Percentiles rank a stretch among this genome's conserved stretches.
phyloP scores from a whole-genome alignment of 2,888 invertebrate species.

The Hylaea fasciaria region DNA sequence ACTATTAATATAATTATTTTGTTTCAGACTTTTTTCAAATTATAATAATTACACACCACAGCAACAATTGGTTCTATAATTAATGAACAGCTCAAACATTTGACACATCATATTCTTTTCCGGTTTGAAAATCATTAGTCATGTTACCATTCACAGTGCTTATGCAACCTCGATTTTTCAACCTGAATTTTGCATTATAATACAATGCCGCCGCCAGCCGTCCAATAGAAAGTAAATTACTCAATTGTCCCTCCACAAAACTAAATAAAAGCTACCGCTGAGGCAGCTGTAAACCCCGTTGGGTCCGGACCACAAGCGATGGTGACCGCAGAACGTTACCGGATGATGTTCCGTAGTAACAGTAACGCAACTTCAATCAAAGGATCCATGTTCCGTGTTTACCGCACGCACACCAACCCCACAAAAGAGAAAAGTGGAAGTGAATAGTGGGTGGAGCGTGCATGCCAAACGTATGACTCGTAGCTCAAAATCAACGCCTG shows the following conservation, averaged over 20 bases:
- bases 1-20: too few relatives aligned
- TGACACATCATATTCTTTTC: constrained; percentile 5
- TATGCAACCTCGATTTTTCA: constrained; percentile 14
- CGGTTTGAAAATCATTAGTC: neutral
- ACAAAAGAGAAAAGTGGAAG: too few relatives aligned
- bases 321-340: constrained; percentile 10
- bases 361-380: constrained; percentile 5
- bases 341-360: neutral
- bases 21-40: too few relatives aligned
- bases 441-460: too few relatives aligned
- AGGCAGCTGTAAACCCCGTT: constrained; percentile 23
- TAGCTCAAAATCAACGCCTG: too few relatives aligned
- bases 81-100: neutral
- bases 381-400: too few relatives aligned
- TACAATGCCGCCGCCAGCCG: constrained; percentile 10
- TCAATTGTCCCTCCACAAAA: constrained; percentile 28
- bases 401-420: too few relatives aligned
- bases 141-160: constrained; percentile 4
- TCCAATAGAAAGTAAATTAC: constrained; percentile 42
- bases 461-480: too few relatives aligned
- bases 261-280: constrained; percentile 25
- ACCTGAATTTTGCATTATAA: constrained; percentile 25
- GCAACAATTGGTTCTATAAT: neutral
- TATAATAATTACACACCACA: too few relatives aligned
- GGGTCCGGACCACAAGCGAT: constrained; percentile 22